These are phyloP conservation scores for Holcopasites calliopsidis DNA, from an alignment of 1,140 invertebrate genomes.

Conservation along the genomic window DNA sequence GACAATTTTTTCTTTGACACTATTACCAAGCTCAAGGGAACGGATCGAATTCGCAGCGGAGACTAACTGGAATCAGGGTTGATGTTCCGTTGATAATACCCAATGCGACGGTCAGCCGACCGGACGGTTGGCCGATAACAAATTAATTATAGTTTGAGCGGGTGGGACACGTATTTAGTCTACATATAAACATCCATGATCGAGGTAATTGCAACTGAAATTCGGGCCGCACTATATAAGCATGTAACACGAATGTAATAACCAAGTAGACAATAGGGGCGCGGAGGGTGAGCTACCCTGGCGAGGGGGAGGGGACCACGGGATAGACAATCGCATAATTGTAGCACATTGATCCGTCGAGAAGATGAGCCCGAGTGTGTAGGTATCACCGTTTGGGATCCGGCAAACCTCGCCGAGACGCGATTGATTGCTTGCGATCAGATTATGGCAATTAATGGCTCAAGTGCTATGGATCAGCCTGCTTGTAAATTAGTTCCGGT, in stretches of 20 bases:
- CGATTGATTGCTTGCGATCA: slow-evolving; percentile 63
- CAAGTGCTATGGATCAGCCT: slow-evolving; percentile 50
- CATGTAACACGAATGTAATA: slow-evolving; percentile 63
- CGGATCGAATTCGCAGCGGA: not conserved
- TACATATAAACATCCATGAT: slow-evolving; percentile 54
- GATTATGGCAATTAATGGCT: slow-evolving; percentile 65
- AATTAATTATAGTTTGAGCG: slow-evolving; percentile 59
- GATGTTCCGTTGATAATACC: slow-evolving; percentile 29
- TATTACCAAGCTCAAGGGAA: not conserved
- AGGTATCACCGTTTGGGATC: slow-evolving; percentile 13
- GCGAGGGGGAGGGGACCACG: not conserved
- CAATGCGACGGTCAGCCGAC: slow-evolving; percentile 1
- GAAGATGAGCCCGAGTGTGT: slow-evolving; percentile 28
- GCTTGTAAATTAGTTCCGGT: slow-evolving; percentile 65
- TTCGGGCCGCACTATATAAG: slow-evolving; percentile 42
- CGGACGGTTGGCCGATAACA: slow-evolving; percentile 45
- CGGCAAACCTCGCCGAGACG: slow-evolving; percentile 38
- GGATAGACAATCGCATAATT: slow-evolving; percentile 59
- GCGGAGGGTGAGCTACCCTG: not conserved
- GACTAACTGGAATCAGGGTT: not conserved
- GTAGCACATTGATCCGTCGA: slow-evolving; percentile 55
- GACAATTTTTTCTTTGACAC: too few relatives aligned
- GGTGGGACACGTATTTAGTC: slow-evolving; percentile 49
- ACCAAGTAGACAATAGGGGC: slow-evolving; percentile 53
- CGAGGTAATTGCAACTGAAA: slow-evolving; percentile 62